Conservation (phyloP, 2,113 vertebrate genomes). For the Sturnira hondurensis region DNA sequence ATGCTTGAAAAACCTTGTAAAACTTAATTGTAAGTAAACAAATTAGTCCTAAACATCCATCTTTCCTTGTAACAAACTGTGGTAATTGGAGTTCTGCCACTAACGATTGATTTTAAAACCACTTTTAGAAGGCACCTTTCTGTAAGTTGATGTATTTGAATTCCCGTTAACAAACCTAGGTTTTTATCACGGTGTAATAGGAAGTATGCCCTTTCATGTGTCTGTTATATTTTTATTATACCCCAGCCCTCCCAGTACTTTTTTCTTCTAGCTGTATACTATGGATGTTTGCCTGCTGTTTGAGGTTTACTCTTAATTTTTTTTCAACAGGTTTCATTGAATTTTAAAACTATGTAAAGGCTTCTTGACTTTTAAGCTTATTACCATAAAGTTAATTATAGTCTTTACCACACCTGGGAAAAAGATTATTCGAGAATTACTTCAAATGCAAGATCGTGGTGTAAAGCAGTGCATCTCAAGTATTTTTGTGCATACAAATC, state of each 20-base stretch:
- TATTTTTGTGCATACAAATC: slow-evolving; percentile 44
- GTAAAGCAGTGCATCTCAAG: slow-evolving; percentile 25
- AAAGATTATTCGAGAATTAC: not conserved
- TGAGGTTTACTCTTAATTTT: slow-evolving; percentile 43
- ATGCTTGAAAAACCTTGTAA: not conserved
- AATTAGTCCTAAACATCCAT: not conserved
- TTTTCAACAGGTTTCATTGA: slow-evolving; percentile 42
- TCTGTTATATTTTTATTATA: not conserved
- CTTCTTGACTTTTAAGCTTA: slow-evolving; percentile 34
- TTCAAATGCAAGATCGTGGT: slow-evolving; percentile 34
- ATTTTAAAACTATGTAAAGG: slow-evolving; percentile 33
- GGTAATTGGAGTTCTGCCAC: not conserved
- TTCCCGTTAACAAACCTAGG: not conserved
- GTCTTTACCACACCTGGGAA: slow-evolving; percentile 13
- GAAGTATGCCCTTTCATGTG: not conserved
- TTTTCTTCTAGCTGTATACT: not conserved
- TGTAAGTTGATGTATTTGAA: not conserved
- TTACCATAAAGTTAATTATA: slow-evolving; percentile 35
- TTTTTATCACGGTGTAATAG: not conserved
- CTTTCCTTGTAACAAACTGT: not conserved
- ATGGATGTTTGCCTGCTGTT: not conserved
- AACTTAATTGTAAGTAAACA: not conserved
- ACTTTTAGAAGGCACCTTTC: slow-evolving; percentile 6
- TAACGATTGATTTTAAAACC: slow-evolving; percentile 18
- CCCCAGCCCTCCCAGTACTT: not conserved